Base-by-base conservation (phyloP, 2,888 invertebrate species). In the Prostheceraeus crozeri region DNA sequence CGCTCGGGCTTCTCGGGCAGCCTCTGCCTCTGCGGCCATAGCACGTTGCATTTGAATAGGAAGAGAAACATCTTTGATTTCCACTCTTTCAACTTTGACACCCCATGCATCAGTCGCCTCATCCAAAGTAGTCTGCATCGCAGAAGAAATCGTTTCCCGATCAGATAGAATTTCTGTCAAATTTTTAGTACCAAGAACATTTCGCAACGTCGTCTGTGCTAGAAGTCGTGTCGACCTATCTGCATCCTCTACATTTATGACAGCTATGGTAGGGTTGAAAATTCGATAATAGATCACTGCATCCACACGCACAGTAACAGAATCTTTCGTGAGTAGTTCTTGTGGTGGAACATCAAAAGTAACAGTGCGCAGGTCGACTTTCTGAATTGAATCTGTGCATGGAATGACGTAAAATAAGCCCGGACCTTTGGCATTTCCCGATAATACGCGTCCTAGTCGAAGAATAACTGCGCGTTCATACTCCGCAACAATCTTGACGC, bases 31-130 rank as follows among this genome's bases (percentile, higher is more conserved):
- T 16, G 31, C 31, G 19, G 56, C 56, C 56, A 56, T 56, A 3
- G 56, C 45, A 23, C 56, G 11, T 14, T 31, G 21, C 56, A 59
- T 14, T n/a, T 57, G 27, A 6, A 11, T 23, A 3, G 56, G 56
- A 11, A 56, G 16, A 25, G n/a, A 11, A 11, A 56, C 53, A 56
- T 56, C 56, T 23, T 56, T 56, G 58, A 75, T 70, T 68, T 75
- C 75, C 27, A 75, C 73, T 57, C 73, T 66, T 63, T 75, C 75
- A 28, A 79, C 78, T 66, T 76, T 76, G 36, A 77, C 75, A 31
- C 77, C 78, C 74, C 78, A 78, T 8, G 40, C 14, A 8, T n/a
- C n/a, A 8, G 40, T 40, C 4, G 16, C 4, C n/a, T 40, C 4
- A 6, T 6, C 14, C 8, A 40, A 19, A 14, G n/a, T 19, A 8